These are phyloP conservation scores for Drosophila miranda DNA, from an alignment of 1,140 invertebrate species.

Conservation along the genomic window DNA sequence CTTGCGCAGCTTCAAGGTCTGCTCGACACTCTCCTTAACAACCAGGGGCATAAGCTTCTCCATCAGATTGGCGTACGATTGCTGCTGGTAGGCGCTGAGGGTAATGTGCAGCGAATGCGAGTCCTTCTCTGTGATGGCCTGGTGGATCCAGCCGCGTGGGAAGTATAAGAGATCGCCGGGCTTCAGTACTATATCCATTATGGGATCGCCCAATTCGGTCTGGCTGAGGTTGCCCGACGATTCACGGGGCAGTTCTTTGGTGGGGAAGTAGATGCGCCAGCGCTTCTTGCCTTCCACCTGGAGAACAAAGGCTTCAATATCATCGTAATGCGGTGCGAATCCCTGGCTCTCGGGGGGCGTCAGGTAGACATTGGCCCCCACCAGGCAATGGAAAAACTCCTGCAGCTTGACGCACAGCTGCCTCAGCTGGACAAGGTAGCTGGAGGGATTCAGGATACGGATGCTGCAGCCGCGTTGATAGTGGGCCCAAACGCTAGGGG, in stretches of 20 bases:
- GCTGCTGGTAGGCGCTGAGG: constrained; percentile 95
- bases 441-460: constrained; percentile 96
- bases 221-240: constrained; percentile 93
- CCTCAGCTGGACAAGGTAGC: constrained; percentile 88
- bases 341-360: constrained; percentile 98
- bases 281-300: constrained; percentile 98
- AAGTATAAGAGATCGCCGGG: constrained; percentile 96
- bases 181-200: constrained; percentile 89
- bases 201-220: constrained; percentile 90
- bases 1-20: constrained; percentile 88
- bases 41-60: constrained; percentile 91
- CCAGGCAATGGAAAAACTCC: constrained; percentile 96
- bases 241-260: constrained; percentile 88
- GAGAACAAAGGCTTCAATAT: constrained; percentile 98
- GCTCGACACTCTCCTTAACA: constrained; percentile 87
- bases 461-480: constrained; percentile 95
- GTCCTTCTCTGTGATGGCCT: constrained; percentile 89
- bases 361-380: constrained; percentile 96
- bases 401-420: constrained; percentile 90
- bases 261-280: constrained; percentile 94
- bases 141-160: constrained; percentile 96
- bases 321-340: constrained; percentile 99
- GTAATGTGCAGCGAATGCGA: constrained; percentile 96
- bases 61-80: constrained; percentile 94
- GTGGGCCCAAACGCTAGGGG: constrained; percentile 95